Conservation (phyloP, 2,888 invertebrate genomes). For the Tetanocera ferruginea region DNA sequence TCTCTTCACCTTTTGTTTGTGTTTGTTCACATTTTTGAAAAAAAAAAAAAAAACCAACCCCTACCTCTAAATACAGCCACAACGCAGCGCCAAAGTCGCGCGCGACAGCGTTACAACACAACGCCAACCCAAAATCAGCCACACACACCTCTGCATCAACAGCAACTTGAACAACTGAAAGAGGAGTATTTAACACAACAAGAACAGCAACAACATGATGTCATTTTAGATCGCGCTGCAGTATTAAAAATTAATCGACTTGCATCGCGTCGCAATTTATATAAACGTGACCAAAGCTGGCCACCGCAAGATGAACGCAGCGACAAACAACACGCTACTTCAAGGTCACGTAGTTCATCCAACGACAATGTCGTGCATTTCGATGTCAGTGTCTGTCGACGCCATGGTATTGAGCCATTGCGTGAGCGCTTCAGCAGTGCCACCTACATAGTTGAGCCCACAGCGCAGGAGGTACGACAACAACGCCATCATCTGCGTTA, state of each 20-base stretch:
- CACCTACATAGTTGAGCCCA: slow-evolving; percentile 57
- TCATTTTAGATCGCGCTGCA: slow-evolving; percentile 67
- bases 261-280: slow-evolving; percentile 62
- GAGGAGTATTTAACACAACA: slow-evolving; percentile 61
- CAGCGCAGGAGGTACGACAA: slow-evolving; percentile 46
- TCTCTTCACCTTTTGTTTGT: slow-evolving; percentile 46
- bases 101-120: slow-evolving; percentile 55
- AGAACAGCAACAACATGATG: slow-evolving; percentile 58
- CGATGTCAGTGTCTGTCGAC: slow-evolving; percentile 57
- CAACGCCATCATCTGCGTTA: slow-evolving; percentile 46
- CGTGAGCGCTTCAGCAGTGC: slow-evolving; percentile 65
- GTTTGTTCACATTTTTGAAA: slow-evolving; percentile 41
- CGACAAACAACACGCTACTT: slow-evolving; percentile 39
- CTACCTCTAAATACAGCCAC: background rate
- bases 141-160: slow-evolving; percentile 57
- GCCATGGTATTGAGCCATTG: slow-evolving; percentile 62
- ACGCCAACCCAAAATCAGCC: slow-evolving; percentile 52
- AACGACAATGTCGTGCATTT: slow-evolving; percentile 57
- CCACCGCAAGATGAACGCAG: slow-evolving; percentile 53
- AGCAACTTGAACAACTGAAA: slow-evolving; percentile 63
- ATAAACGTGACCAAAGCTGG: slow-evolving; percentile 66
- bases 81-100: slow-evolving; percentile 60
- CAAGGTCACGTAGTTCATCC: slow-evolving; percentile 53
- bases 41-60: background rate
- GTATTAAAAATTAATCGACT: slow-evolving; percentile 69